phyloP scores from a whole-genome alignment of 2,797 vertebrate genomes.

The Geotrypetes seraphini region DNA sequence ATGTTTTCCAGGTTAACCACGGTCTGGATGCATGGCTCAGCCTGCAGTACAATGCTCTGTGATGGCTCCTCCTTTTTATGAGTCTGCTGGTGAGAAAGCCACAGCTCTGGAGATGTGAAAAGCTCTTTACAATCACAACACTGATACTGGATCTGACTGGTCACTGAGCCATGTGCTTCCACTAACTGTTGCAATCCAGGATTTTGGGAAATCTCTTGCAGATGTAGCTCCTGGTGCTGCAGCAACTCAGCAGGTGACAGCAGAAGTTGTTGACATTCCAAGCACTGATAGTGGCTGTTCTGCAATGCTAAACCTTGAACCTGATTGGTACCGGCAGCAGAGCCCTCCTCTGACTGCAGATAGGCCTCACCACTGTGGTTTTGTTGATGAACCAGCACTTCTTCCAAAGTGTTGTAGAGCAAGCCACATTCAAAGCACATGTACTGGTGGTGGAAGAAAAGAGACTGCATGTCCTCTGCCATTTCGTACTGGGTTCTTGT shows the following conservation, averaged over 20 bases:
- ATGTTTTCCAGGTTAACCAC: constrained; percentile 61
- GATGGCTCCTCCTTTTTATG: constrained; percentile 44
- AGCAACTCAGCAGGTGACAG: constrained; percentile 70
- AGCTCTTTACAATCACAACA: constrained; percentile 77
- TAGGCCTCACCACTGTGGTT: constrained; percentile 51
- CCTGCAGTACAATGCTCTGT: constrained; percentile 66
- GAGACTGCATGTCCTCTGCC: constrained; percentile 10
- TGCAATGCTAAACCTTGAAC: constrained; percentile 50
- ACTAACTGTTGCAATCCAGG: background rate
- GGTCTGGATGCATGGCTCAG: constrained; percentile 61
- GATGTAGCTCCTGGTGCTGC: constrained; percentile 80
- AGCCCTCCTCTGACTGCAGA: background rate
- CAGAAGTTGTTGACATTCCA: constrained; percentile 68
- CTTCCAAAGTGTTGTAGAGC: constrained; percentile 76
- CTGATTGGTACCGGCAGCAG: constrained; percentile 47
- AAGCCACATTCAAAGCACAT: constrained; percentile 85
- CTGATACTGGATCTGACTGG: constrained; percentile 75
- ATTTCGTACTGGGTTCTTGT: background rate
- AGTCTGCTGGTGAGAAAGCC: constrained; percentile 74
- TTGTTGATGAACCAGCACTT: constrained; percentile 81
- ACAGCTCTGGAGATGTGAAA: constrained; percentile 72
- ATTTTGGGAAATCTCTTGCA: constrained; percentile 43
- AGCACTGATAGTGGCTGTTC: constrained; percentile 70
- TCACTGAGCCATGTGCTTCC: background rate
- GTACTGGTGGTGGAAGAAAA: constrained; percentile 75